Conservation (phyloP, 37 sponge, comb jelly and placozoan species). For the Amphimedon queenslandica region DNA sequence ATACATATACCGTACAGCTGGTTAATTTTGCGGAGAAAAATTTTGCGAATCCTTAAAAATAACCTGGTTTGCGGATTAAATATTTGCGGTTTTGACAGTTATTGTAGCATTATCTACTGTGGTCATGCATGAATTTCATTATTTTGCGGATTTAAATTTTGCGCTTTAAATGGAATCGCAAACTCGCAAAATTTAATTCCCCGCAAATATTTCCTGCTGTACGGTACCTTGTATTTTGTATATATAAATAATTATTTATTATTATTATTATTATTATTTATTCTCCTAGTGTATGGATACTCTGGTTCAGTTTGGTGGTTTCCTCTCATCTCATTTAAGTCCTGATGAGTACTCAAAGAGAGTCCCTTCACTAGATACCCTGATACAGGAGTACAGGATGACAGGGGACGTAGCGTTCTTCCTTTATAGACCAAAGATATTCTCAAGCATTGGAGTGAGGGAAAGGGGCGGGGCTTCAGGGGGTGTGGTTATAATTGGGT, state of each 20-base stretch:
- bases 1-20: too few species aligned
- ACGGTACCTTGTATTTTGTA: neutral
- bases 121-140: too few species aligned
- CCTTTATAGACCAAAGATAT: slow-evolving; percentile 72
- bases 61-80: too few species aligned
- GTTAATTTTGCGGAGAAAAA: too few species aligned
- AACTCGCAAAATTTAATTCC: too few species aligned
- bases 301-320: slow-evolving; percentile 92
- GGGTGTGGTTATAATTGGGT: slow-evolving; percentile 91
- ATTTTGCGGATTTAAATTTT: too few species aligned
- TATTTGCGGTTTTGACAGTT: too few species aligned
- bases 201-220: too few species aligned
- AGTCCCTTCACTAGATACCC: slow-evolving; percentile 70
- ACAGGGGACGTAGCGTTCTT: slow-evolving; percentile 92
- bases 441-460: slow-evolving; percentile 57
- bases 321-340: slow-evolving; percentile 81
- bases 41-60: too few species aligned
- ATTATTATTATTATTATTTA: neutral
- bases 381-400: slow-evolving; percentile 75
- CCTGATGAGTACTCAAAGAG: slow-evolving; percentile 72
- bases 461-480: neutral
- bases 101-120: too few species aligned
- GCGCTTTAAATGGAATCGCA: too few species aligned
- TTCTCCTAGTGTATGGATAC: slow-evolving; percentile 89
- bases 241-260: too few species aligned